These are phyloP conservation scores for Ceratoteleas bidentatus DNA, from an alignment of 1,140 invertebrate genomes.

Conservation along the genomic window DNA sequence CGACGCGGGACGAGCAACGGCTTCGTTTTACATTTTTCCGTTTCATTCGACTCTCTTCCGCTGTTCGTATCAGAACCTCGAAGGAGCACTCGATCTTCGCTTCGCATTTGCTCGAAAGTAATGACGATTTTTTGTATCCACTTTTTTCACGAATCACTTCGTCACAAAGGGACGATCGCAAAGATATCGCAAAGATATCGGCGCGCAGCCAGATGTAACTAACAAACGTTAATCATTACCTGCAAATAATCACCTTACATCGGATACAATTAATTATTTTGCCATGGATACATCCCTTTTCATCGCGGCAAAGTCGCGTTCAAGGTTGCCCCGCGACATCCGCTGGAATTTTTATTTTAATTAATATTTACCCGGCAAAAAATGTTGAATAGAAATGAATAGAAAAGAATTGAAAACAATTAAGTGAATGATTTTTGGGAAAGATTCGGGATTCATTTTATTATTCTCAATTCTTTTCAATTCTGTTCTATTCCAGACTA, in stretches of 20 bases:
- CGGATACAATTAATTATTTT: background rate
- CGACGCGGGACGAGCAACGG: slow-evolving; percentile 62
- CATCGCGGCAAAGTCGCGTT: too few species aligned
- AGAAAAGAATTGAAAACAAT: too few species aligned
- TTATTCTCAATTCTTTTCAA: too few species aligned
- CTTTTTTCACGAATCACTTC: slow-evolving; percentile 50
- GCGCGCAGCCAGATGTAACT: slow-evolving; percentile 26
- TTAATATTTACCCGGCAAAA: too few species aligned
- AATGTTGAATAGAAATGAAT: too few species aligned
- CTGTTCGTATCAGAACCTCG: slow-evolving; percentile 61
- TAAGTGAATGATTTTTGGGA: too few species aligned
- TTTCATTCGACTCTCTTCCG: slow-evolving; percentile 67
- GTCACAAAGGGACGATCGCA: slow-evolving; percentile 43
- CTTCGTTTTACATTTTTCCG: slow-evolving; percentile 71
- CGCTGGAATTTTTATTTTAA: too few species aligned
- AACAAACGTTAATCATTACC: slow-evolving; percentile 35
- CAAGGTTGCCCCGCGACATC: too few species aligned
- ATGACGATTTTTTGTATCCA: slow-evolving; percentile 54
- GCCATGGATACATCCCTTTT: too few species aligned
- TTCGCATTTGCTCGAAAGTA: slow-evolving; percentile 54
- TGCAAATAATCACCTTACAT: slow-evolving; percentile 1
- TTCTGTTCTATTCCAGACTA: too few species aligned
- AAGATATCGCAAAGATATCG: slow-evolving; percentile 8
- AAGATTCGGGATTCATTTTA: too few species aligned
- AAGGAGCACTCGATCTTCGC: slow-evolving; percentile 58